Evolutionary conservation across 2,113 vertebrate genomes (phyloP).

Genomic region (Bombycilla garrulus): DNA sequence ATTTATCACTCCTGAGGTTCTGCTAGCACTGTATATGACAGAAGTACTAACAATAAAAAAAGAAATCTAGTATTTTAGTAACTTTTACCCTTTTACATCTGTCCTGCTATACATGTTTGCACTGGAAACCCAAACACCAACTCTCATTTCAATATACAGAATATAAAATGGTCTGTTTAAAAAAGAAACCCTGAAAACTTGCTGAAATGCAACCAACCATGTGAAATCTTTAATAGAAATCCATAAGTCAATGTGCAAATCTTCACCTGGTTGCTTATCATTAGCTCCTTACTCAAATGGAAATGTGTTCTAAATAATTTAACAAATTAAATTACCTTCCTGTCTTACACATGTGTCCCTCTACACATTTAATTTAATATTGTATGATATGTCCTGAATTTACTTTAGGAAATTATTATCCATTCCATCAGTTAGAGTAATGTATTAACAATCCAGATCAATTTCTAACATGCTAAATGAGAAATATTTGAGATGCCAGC

Average conservation of each 20-base stretch:
- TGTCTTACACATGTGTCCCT: not conserved
- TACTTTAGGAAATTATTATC: slow-evolving; percentile 28
- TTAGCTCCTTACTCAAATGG: slow-evolving; percentile 51
- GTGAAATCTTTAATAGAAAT: slow-evolving; percentile 41
- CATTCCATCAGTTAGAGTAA: slow-evolving; percentile 34
- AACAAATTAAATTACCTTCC: slow-evolving; percentile 43
- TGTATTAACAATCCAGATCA: not conserved
- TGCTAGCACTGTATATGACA: not conserved
- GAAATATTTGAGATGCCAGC: not conserved
- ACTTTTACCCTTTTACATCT: not conserved
- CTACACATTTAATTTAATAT: slow-evolving; percentile 41
- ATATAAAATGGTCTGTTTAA: not conserved
- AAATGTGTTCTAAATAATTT: slow-evolving; percentile 51
- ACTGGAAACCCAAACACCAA: not conserved
- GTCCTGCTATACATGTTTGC: not conserved
- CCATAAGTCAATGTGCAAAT: slow-evolving; percentile 23
- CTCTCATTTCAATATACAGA: not conserved
- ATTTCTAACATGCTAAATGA: not conserved
- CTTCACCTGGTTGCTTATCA: slow-evolving; percentile 34
- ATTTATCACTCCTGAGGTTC: not conserved
- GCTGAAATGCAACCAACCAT: slow-evolving; percentile 8
- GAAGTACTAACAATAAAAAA: not conserved
- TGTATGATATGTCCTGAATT: slow-evolving; percentile 9
- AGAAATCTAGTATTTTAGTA: not conserved
- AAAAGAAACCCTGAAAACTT: not conserved